Conservation (phyloP, 2,113 vertebrate species). For the Daphoenositta chrysoptera region DNA sequence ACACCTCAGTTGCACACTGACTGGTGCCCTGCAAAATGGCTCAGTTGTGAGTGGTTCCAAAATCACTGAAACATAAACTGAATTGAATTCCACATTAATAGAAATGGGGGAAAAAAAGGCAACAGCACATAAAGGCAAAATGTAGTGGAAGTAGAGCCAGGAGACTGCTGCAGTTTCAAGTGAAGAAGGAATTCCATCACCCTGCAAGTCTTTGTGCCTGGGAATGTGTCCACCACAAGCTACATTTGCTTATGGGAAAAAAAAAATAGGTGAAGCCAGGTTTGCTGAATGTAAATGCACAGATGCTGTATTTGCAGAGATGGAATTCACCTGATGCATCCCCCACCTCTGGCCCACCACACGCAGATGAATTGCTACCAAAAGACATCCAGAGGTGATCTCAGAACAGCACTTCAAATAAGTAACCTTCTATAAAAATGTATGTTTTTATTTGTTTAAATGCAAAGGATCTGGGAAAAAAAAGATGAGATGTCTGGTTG, state of each 20-base stretch:
- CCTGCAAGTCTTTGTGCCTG: background rate
- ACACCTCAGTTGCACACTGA: accelerated
- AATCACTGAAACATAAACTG: background rate
- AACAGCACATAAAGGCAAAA: background rate
- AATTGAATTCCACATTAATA: background rate
- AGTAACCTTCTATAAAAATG: background rate
- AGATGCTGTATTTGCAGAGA: background rate
- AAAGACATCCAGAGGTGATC: background rate
- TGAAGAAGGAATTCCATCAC: background rate
- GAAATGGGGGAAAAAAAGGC: accelerated
- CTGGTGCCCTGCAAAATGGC: background rate
- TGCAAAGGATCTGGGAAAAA: background rate
- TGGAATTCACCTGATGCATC: background rate
- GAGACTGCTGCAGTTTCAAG: background rate
- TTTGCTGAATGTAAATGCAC: background rate
- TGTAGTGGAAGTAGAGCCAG: background rate
- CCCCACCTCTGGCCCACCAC: background rate
- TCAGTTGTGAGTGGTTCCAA: background rate
- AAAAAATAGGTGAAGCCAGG: background rate
- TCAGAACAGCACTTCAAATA: background rate
- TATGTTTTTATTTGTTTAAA: background rate
- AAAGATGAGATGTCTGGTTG: background rate
- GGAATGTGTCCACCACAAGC: background rate
- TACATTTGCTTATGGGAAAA: background rate
- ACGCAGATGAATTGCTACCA: background rate